These are phyloP conservation scores for Ditylenchus weischeri DNA, from an alignment of 2,888 invertebrate genomes.

Conservation along the genomic window DNA sequence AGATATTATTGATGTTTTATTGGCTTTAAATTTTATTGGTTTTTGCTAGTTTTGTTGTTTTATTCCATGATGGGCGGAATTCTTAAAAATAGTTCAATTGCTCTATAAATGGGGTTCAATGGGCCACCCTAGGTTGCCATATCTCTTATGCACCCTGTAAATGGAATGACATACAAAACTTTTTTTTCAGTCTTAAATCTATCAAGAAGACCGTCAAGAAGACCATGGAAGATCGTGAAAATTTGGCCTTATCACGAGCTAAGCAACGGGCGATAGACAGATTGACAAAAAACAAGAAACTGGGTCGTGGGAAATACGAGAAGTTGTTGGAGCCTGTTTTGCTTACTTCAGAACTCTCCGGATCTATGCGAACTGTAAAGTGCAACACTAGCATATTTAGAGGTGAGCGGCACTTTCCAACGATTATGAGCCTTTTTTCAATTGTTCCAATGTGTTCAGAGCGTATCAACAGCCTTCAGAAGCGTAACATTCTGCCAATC, in stretches of 20 bases:
- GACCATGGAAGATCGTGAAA: conserved; percentile 23
- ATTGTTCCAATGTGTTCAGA: conserved; percentile 26
- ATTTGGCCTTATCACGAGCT: conserved; percentile 15
- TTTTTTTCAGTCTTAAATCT: conserved; percentile 38
- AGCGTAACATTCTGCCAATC: conserved; percentile 40
- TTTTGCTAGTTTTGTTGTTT: too few relatives aligned
- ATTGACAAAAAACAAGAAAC: conserved; percentile 31
- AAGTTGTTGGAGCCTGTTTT: conserved; percentile 41
- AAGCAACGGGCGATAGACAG: conserved; percentile 23
- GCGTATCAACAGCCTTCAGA: conserved; percentile 37
- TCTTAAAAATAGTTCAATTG: too few relatives aligned
- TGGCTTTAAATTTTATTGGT: too few relatives aligned
- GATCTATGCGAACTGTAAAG: conserved; percentile 23
- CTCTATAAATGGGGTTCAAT: too few relatives aligned
- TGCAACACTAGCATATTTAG: conserved; percentile 6
- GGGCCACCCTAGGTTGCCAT: too few relatives aligned
- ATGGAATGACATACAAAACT: not conserved
- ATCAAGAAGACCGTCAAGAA: conserved; percentile 31
- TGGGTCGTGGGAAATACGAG: conserved; percentile 41
- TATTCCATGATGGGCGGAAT: too few relatives aligned
- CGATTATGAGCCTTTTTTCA: not conserved
- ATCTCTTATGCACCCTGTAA: too few relatives aligned
- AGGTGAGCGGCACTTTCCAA: conserved; percentile 16
- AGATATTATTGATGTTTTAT: too few relatives aligned
- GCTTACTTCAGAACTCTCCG: conserved; percentile 36